Percentiles rank a stretch among this genome's conserved stretches.
Conservation (phyloP, 2,797 vertebrate species). For the Hemitrygon akajei region DNA sequence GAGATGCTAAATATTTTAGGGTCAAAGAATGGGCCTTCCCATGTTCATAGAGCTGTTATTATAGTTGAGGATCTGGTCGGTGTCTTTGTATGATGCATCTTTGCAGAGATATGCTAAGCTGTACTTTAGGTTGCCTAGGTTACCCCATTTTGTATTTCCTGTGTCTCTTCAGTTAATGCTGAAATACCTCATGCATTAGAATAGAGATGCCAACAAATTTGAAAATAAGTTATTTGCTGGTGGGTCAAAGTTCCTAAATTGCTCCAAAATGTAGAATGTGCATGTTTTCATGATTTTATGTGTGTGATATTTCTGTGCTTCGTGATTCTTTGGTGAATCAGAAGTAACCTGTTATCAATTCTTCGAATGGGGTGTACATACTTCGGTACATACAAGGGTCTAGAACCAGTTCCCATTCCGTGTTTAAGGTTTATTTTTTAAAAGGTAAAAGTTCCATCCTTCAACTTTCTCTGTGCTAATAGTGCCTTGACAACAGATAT, state of each 20-base stretch:
- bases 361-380: background rate
- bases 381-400: background rate
- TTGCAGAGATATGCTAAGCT: background rate
- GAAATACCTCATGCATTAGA: constrained; percentile 27
- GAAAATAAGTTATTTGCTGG: background rate
- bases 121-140: constrained; percentile 21
- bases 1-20: background rate
- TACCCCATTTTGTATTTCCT: background rate
- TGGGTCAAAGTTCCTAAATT: background rate
- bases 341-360: background rate
- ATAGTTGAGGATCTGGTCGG: background rate
- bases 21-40: background rate
- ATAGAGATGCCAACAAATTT: background rate
- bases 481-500: background rate
- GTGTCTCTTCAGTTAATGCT: background rate
- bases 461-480: background rate
- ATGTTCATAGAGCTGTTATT: background rate
- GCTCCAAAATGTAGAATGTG: background rate
- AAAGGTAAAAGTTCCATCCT: background rate
- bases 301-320: background rate
- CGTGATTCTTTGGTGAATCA: background rate
- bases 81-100: background rate
- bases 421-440: background rate
- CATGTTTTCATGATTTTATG: background rate
- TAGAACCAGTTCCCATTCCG: background rate